Evolutionary conservation across 2,888 invertebrate genomes (phyloP), one percentile per base, ranked within the genome.

Genomic region (Anticlea derivata): DNA sequence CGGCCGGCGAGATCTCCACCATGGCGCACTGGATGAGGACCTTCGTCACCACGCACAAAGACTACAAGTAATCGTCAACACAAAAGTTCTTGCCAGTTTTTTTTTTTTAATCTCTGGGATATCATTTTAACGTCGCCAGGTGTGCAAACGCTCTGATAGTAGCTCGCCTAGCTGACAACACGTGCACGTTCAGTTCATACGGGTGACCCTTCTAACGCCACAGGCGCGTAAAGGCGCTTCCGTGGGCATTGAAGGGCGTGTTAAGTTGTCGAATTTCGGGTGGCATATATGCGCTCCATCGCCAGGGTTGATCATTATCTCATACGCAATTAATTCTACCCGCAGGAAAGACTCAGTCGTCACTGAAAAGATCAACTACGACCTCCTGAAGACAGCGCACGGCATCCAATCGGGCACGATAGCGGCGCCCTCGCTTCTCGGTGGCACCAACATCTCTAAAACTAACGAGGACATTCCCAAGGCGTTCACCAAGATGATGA

Each of bases 11-110:
- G 78, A 93, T 98, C 45, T 92, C 94, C 74, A 99, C 99, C 43
- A 97, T 98, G 66, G 99, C 99, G 30, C 92, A 95, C 23, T 99
- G 98, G 98, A 96, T 99, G 75, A 93, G 99, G 37, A 93, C 96
- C 56, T 98, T 97, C 88, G 96, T 99, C 45, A 92, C 93, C 29
- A 91, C 92, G 8, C 99, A 99, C 90, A 94, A 97, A 0, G 94
- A 95, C 33, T 99, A 99, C 89, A 95, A 96, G 97, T 97, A 78
- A 92, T 92, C 20, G 7, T n/a, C 17, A n/a, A 17, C 17, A 4
- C 17, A 17, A 17, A 17, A 17, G 2, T 17, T 17, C 4, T 2
- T 17, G 17, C n/a, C n/a, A n/a, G n/a, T n/a, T n/a, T n/a, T n/a
- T n/a, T n/a, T n/a, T n/a, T n/a, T n/a, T n/a, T n/a, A n/a, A n/a